Evolutionary conservation across 2,888 invertebrate species (phyloP).

Genomic region (Noctua janthe): DNA sequence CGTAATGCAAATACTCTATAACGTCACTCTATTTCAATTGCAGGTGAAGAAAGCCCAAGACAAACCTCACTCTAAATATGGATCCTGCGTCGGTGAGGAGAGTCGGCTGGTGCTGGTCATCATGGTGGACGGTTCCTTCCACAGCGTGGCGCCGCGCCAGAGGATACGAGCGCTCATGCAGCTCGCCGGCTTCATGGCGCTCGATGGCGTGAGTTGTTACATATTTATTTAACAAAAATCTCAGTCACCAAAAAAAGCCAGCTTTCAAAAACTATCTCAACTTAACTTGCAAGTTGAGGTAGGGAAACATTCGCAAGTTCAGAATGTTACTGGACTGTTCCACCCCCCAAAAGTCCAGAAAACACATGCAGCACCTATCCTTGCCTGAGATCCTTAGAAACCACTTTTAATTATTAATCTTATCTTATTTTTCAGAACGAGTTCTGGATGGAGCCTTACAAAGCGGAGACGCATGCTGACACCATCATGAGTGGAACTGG

Average conservation of each 20-base stretch:
- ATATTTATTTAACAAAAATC: background rate
- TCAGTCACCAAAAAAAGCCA: background rate
- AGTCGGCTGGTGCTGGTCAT: conserved; percentile 91
- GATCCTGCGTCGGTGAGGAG: conserved; percentile 80
- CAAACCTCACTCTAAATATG: conserved; percentile 87
- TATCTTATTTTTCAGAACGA: conserved; percentile 77
- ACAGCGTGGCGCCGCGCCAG: conserved; percentile 91
- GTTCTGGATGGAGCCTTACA: conserved; percentile 87
- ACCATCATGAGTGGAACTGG: conserved; percentile 83
- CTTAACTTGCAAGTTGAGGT: background rate
- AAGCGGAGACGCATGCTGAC: conserved; percentile 79
- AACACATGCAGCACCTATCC: background rate
- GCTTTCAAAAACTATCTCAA: background rate
- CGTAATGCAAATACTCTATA: background rate
- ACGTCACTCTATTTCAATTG: conserved; percentile 41
- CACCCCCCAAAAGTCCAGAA: background rate
- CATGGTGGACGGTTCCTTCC: conserved; percentile 92
- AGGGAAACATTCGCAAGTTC: background rate
- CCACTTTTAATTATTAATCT: background rate
- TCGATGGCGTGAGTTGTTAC: conserved; percentile 90
- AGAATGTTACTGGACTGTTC: background rate
- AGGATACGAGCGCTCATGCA: conserved; percentile 93
- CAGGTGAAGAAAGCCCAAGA: conserved; percentile 86
- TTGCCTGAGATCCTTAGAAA: background rate
- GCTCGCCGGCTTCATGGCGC: conserved; percentile 93